Evolutionary conservation across 1,140 invertebrate genomes (phyloP).

Genomic region (Magallana gigas): DNA sequence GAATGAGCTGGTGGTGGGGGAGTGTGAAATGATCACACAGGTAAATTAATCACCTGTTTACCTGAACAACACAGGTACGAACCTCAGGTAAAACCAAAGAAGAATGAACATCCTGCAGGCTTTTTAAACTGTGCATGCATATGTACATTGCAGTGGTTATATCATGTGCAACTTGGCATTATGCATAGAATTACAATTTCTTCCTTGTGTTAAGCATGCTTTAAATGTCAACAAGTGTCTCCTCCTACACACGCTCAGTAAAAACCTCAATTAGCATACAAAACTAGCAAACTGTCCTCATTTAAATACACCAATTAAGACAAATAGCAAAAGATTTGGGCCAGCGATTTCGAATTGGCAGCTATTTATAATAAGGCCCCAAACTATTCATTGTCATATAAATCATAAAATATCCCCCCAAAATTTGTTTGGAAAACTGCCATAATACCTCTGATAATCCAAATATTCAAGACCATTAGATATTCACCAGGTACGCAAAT

Average conservation of each 20-base stretch:
- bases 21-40: slow-evolving; percentile 32
- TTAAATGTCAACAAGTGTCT: not conserved
- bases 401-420: slow-evolving; percentile 1
- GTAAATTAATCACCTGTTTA: slow-evolving; percentile 19
- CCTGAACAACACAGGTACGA: slow-evolving; percentile 7
- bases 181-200: not conserved
- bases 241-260: not conserved
- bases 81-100: not conserved
- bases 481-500: not conserved
- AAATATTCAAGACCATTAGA: not conserved
- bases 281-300: not conserved
- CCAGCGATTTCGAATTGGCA: not conserved
- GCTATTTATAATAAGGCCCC: not conserved
- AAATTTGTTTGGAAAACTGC: slow-evolving; percentile 16
- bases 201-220: slow-evolving; percentile 12
- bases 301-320: not conserved
- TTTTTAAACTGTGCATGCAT: not conserved
- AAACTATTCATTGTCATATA: not conserved
- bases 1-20: slow-evolving; percentile 31
- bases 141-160: not conserved
- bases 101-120: not conserved
- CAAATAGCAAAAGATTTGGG: not conserved
- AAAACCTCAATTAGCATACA: slow-evolving; percentile 21
- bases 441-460: not conserved
- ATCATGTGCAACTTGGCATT: not conserved